Evolutionary conservation across 2,113 vertebrate genomes (phyloP).

Genomic region (Picathartes gymnocephalus): DNA sequence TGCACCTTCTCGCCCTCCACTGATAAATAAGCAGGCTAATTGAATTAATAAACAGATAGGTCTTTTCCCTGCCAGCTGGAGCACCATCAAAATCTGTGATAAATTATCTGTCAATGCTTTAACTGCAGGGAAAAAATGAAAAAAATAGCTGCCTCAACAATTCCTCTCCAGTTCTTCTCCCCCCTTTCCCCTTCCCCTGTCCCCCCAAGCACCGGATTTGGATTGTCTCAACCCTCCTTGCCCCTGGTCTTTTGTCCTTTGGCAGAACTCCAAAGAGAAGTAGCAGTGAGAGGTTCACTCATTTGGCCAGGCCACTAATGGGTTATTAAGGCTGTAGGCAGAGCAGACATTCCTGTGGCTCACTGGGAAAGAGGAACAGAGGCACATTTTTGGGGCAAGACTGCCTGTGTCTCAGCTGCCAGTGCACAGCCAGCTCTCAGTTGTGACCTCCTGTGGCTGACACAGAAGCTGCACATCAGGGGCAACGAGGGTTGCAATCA

Average conservation of each 20-base stretch:
- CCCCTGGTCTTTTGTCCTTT: conserved; percentile 54
- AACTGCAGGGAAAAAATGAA: conserved; percentile 53
- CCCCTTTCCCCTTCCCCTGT: not conserved
- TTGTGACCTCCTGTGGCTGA: not conserved
- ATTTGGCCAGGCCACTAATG: conserved; percentile 53
- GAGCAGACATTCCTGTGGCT: conserved; percentile 10
- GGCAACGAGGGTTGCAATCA: rapidly evolving
- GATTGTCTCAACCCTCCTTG: conserved; percentile 8
- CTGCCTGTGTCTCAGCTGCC: not conserved
- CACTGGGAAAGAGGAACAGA: conserved; percentile 47
- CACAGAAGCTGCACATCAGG: not conserved
- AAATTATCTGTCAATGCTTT: conserved; percentile 78
- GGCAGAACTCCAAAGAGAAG: conserved; percentile 66
- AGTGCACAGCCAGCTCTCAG: rapidly evolving
- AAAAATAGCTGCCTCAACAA: conserved; percentile 62
- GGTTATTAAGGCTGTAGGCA: conserved; percentile 47
- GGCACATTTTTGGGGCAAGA: not conserved
- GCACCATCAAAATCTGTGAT: conserved; percentile 77
- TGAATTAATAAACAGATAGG: conserved; percentile 88
- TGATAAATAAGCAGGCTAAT: conserved; percentile 82
- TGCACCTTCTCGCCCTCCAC: conserved; percentile 65
- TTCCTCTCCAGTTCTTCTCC: not conserved
- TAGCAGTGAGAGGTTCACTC: conserved; percentile 39
- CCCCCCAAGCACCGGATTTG: not conserved
- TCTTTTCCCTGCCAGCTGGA: conserved; percentile 78